Conservation (phyloP, 2,888 invertebrate genomes). For the Cheilosia impressa region DNA sequence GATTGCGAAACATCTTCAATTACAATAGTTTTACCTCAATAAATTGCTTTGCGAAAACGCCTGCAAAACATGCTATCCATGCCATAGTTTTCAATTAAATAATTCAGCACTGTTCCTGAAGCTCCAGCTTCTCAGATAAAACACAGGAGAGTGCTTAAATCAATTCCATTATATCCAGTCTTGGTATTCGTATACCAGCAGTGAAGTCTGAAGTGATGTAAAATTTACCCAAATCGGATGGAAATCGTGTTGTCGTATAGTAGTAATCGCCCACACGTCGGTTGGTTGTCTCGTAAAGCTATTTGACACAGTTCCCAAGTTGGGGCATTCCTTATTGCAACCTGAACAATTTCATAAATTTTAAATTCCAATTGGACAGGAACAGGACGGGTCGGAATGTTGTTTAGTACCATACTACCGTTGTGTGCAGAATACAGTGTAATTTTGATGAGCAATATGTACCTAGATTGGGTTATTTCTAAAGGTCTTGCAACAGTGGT, state of each 20-base stretch:
- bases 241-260: conserved; percentile 17
- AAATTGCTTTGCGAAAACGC: conserved; percentile 56
- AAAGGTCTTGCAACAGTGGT: not conserved
- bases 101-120: conserved; percentile 56
- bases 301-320: conserved; percentile 71
- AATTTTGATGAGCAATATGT: too few species aligned
- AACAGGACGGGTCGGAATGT: not conserved
- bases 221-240: conserved; percentile 30
- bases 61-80: conserved; percentile 40
- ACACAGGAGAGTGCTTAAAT: conserved; percentile 50
- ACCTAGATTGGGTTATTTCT: too few species aligned
- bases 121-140: not conserved
- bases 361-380: conserved; percentile 65
- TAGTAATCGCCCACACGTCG: conserved; percentile 55
- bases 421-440: too few species aligned
- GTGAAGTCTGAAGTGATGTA: not conserved
- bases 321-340: conserved; percentile 58
- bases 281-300: conserved; percentile 59
- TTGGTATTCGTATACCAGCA: not conserved
- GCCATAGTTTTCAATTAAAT: conserved; percentile 73
- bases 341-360: conserved; percentile 71
- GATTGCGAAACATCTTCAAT: conserved; percentile 55
- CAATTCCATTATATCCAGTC: conserved; percentile 57
- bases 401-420: too few species aligned
- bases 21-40: conserved; percentile 73